Percentiles rank a stretch among this genome's conserved stretches.
Conservation (phyloP, 2,797 vertebrate genomes). For the Myotis daubentonii region DNA sequence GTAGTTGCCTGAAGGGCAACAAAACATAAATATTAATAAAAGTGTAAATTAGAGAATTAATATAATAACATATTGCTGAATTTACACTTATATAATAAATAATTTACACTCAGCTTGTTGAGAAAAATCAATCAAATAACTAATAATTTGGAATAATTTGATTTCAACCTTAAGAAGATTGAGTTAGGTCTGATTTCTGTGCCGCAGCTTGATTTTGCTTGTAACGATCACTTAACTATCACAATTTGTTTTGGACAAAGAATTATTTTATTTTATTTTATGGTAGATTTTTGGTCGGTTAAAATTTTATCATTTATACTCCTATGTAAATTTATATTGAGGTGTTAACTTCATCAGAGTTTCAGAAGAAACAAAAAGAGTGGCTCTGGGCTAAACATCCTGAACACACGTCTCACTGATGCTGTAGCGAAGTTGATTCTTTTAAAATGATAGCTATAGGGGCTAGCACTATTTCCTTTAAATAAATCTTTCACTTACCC, state of each 20-base stretch:
- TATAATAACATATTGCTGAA: background rate
- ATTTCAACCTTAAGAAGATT: background rate
- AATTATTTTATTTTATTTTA: background rate
- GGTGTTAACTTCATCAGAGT: background rate
- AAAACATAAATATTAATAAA: slow-evolving; percentile 23
- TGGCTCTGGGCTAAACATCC: background rate
- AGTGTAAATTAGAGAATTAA: background rate
- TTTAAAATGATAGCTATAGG: background rate
- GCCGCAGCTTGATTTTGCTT: background rate
- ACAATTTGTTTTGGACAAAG: background rate
- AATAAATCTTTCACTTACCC: background rate
- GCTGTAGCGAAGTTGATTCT: background rate
- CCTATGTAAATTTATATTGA: background rate
- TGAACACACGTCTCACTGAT: background rate
- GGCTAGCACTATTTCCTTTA: background rate
- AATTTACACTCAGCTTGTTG: background rate
- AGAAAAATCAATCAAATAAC: background rate
- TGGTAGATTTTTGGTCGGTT: background rate
- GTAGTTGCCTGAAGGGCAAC: background rate
- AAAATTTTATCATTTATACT: background rate
- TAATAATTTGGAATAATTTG: background rate
- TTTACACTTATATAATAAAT: background rate
- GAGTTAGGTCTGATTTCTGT: background rate
- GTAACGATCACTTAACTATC: background rate
- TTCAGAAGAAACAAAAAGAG: background rate